Conservation (phyloP, 2,888 invertebrate genomes). For the Allygus modestus region DNA sequence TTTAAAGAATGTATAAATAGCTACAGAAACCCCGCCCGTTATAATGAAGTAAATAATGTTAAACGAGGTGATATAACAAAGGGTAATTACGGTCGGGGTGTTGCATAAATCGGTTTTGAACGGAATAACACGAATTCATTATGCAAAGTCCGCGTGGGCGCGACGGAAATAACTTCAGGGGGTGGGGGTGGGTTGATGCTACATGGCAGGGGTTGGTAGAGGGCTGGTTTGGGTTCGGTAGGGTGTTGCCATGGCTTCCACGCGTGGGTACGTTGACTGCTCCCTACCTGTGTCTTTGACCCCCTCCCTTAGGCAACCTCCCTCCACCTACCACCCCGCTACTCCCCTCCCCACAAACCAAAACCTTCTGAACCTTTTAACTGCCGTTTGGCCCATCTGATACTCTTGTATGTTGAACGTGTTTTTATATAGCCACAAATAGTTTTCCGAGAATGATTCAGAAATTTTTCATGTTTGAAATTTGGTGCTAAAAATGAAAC, state of each 20-base stretch:
- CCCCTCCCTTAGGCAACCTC: background rate
- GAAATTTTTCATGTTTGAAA: no score
- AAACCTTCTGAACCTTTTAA: background rate
- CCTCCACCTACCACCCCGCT: background rate
- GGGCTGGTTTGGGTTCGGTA: background rate
- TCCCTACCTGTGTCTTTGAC: background rate
- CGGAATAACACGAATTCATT: conserved; percentile 11
- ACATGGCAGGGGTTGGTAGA: no score
- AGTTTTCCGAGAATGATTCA: background rate
- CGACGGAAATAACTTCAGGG: background rate
- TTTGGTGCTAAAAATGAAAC: no score
- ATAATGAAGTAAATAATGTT: no score
- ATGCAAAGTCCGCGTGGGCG: conserved; percentile 11
- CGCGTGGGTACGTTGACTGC: background rate
- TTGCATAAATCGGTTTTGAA: conserved; percentile 16
- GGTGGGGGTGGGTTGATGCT: background rate
- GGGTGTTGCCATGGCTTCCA: conserved; percentile 33
- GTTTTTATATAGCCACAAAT: background rate
- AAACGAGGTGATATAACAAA: background rate
- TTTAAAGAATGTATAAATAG: no score
- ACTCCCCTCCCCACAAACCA: background rate
- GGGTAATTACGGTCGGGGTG: background rate
- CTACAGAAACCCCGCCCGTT: no score
- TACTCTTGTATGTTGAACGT: background rate
- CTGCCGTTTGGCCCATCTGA: background rate